Conservation (phyloP, 2,797 vertebrate species). For the Oreortyx pictus region DNA sequence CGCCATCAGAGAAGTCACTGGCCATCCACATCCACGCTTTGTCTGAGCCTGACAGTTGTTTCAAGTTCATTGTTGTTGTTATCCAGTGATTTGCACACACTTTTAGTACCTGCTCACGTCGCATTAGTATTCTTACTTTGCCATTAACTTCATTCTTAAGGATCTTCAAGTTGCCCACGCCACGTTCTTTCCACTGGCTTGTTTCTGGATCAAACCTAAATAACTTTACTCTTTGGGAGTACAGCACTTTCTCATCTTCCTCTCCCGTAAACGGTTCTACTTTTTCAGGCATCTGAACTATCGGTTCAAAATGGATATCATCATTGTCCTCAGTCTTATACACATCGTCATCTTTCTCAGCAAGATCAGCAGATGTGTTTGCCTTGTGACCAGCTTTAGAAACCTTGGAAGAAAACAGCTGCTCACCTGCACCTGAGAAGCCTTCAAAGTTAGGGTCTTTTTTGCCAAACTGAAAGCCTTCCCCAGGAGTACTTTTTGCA, state of each 20-base stretch:
- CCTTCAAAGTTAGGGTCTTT: conserved; percentile 90
- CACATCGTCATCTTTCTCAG: conserved; percentile 89
- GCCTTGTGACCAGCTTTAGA: conserved; percentile 75
- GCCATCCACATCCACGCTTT: conserved; percentile 98
- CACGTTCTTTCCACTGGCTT: conserved; percentile 98
- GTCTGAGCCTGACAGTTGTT: conserved; percentile 93
- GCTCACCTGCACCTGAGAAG: conserved; percentile 89
- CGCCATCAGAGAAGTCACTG: conserved; percentile 95
- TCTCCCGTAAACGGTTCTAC: conserved; percentile 96
- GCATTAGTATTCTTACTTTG: conserved; percentile 93
- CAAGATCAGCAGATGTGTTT: conserved; percentile 77
- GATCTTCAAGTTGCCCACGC: conserved; percentile 93
- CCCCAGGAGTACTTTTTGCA: conserved; percentile 81
- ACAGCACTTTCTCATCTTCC: conserved; percentile 93
- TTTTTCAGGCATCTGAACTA: conserved; percentile 97
- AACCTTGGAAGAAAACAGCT: conserved; percentile 85
- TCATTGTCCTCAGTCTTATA: conserved; percentile 97
- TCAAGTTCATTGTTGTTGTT: conserved; percentile 97
- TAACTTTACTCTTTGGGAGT: conserved; percentile 93
- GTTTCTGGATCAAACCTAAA: conserved; percentile 92
- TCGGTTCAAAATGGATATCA: conserved; percentile 98
- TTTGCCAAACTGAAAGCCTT: conserved; percentile 88
- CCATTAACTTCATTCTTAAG: conserved; percentile 93
- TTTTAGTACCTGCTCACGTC: conserved; percentile 96
- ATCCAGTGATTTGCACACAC: conserved; percentile 99